Conservation (phyloP, 2,113 vertebrate species). For the Microcebus murinus region DNA sequence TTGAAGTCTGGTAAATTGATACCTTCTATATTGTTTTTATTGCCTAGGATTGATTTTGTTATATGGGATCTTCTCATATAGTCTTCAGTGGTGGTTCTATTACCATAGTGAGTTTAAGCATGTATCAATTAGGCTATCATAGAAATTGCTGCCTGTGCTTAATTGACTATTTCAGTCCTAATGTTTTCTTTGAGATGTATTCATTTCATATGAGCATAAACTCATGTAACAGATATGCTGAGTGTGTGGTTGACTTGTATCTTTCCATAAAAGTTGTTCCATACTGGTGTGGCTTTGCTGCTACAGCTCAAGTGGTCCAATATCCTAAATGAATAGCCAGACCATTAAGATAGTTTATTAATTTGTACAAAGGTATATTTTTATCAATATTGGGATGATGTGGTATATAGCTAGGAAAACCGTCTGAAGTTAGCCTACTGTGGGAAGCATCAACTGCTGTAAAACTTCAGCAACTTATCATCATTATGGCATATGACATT, state of each 20-base stretch:
- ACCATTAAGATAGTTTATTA: not conserved
- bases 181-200: not conserved
- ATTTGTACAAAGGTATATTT: not conserved
- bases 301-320: not conserved
- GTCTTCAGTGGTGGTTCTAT: not conserved
- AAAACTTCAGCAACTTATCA: not conserved
- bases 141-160: not conserved
- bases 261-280: not conserved
- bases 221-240: not conserved
- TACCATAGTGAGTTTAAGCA: not conserved
- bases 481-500: not conserved
- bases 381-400: not conserved
- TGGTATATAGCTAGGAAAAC: not conserved
- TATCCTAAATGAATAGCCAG: not conserved
- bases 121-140: not conserved
- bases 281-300: not conserved
- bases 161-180: not conserved
- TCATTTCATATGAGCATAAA: not conserved
- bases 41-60: too few relatives aligned
- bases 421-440: not conserved
- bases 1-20: too few relatives aligned
- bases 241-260: not conserved
- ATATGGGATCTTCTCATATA: too few relatives aligned
- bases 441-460: not conserved
- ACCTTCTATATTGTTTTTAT: too few relatives aligned